Conservation (phyloP, 2,888 invertebrate genomes). For the Atrina japonica region DNA sequence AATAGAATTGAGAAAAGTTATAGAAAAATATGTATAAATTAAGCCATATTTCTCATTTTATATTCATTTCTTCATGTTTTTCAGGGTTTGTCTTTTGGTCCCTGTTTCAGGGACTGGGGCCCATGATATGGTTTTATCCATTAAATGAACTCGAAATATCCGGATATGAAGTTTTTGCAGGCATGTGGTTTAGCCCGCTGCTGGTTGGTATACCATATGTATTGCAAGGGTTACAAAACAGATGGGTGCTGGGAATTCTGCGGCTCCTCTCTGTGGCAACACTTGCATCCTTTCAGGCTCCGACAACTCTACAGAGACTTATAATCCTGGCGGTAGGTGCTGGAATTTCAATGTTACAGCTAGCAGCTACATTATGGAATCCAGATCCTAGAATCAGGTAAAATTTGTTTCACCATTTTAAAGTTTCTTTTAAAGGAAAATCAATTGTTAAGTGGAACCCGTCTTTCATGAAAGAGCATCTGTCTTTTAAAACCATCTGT, state of each 20-base stretch:
- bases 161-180: constrained; percentile 80
- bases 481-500: no score
- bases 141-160: constrained; percentile 80
- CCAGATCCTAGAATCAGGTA: constrained; percentile 69
- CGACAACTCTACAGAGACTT: constrained; percentile 74
- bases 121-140: constrained; percentile 81
- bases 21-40: no score
- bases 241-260: constrained; percentile 64
- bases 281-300: constrained; percentile 78
- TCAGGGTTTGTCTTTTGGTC: constrained; percentile 80
- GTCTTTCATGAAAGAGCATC: no score
- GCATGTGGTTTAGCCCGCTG: constrained; percentile 75
- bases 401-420: constrained; percentile 1
- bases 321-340: constrained; percentile 74
- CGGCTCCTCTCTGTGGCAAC: constrained; percentile 68
- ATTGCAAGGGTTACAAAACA: constrained; percentile 58
- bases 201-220: constrained; percentile 59
- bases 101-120: constrained; percentile 78
- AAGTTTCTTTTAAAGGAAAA: no score
- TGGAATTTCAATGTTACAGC: constrained; percentile 72
- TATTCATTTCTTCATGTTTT: constrained; percentile 42
- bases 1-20: no score
- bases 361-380: constrained; percentile 75
- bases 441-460: no score
- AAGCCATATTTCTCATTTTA: neutral